A percentile compares a stretch with the other conserved stretches of the same genome.
Conservation (phyloP, 2,797 vertebrate genomes). For the Columba guinea region DNA sequence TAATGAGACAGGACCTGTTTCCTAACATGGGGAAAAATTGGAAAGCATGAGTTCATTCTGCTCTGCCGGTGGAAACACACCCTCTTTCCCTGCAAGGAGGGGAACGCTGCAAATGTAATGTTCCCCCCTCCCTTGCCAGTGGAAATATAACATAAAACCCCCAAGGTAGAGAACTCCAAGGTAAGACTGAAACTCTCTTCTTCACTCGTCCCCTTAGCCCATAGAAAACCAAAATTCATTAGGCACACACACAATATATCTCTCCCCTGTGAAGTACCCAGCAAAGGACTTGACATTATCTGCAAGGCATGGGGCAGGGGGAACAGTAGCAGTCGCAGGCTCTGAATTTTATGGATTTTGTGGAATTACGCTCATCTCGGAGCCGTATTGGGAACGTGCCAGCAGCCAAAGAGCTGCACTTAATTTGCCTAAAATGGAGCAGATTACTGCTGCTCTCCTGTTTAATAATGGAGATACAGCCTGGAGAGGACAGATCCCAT, state of each 20-base stretch:
- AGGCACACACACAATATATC: background rate
- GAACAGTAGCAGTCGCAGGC: background rate
- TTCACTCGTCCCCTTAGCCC: background rate
- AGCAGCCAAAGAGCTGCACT: constrained; percentile 45
- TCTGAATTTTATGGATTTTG: constrained; percentile 34
- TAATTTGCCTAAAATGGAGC: constrained; percentile 64
- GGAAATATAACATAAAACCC: background rate
- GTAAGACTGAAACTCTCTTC: background rate
- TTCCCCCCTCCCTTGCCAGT: background rate
- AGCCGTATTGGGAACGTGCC: constrained; percentile 17
- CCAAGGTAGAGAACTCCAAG: background rate
- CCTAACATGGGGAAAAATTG: constrained; percentile 72
- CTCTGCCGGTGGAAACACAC: constrained; percentile 55
- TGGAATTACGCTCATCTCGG: constrained; percentile 36
- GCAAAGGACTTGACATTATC: background rate
- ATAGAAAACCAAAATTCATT: background rate
- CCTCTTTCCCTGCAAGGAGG: constrained; percentile 45
- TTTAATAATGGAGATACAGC: constrained; percentile 37
- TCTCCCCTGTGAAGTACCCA: background rate
- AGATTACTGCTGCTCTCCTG: constrained; percentile 48
- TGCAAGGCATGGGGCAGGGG: background rate
- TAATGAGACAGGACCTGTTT: constrained; percentile 77
- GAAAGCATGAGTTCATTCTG: constrained; percentile 68
- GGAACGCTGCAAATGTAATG: constrained; percentile 3
- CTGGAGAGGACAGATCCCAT: constrained; percentile 61